Evolutionary conservation across 2,797 vertebrate species (phyloP).

Genomic region (Pantherophis alleghaniensis): DNA sequence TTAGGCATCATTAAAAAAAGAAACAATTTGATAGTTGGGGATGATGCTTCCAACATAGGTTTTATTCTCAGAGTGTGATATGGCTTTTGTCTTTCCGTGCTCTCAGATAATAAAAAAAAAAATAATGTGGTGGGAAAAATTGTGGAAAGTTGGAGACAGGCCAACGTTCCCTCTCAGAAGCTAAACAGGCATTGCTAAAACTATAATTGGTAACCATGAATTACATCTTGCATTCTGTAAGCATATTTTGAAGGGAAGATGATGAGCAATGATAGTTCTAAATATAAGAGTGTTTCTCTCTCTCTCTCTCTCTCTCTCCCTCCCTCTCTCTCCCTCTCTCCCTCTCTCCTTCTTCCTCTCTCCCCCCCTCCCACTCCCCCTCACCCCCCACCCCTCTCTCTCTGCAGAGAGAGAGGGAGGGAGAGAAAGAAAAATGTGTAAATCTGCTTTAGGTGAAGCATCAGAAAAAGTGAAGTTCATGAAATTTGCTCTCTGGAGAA

Average conservation of each 20-base stretch:
- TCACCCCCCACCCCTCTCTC: too few relatives aligned
- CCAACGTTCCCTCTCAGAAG: not conserved
- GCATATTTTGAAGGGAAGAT: not conserved
- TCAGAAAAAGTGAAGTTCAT: not conserved
- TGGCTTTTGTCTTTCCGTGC: not conserved
- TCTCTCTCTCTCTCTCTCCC: too few relatives aligned
- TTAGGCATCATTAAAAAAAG: not conserved
- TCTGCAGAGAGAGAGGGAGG: not conserved
- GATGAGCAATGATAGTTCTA: not conserved
- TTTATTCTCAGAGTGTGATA: not conserved
- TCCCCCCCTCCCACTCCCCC: too few relatives aligned
- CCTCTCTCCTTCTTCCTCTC: too few relatives aligned
- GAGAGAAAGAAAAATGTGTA: not conserved
- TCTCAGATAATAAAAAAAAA: not conserved
- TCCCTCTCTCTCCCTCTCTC: too few relatives aligned
- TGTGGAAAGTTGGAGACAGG: not conserved
- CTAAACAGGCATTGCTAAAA: constrained; percentile 20
- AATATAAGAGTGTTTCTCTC: not conserved
- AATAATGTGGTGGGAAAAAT: not conserved
- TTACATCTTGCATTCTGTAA: not conserved
- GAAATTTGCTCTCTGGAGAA: not conserved
- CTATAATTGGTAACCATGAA: constrained; percentile 1
- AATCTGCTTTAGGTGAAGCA: not conserved
- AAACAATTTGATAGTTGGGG: not conserved
- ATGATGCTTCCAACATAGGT: not conserved